Base-by-base conservation (phyloP, 1,140 invertebrate genomes). In the Popillia japonica region DNA sequence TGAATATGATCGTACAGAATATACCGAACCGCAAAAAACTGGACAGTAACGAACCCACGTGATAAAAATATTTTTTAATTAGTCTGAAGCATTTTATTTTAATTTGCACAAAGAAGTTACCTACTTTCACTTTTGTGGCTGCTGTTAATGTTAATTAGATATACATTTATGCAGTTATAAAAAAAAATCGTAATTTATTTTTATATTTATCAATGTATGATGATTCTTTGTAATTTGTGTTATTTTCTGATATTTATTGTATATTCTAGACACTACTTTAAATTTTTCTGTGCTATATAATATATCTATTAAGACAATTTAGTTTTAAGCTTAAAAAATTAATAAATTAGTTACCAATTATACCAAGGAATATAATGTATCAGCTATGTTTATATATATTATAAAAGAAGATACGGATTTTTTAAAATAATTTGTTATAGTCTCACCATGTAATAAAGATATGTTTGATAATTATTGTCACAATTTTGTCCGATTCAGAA, bases 1-100 rank as follows among this genome's bases (percentile, higher is more conserved):
- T 92, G 0, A 92, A 88, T 84, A 87, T 92, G 79, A 92, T 92
- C 79, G 91, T 92, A n/a, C 91, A 92, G 85, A 92, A 90, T 83
- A 91, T 92, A 77, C 81, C 84, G n/a, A 83, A 78, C 40, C 83
- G 83, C 40, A 82, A 83, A 75, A 64, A 76, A 17, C 80, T 80
- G 40, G 77, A 79, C 4, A 64, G 61, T 20, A 78, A 78, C 75
- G 80, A 82, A 76, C 78, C 80, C 59, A 79, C 80, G 44, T 78
- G 68, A 78, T 23, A 76, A 64, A 27, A 64, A 64, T 48, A n/a
- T 48, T 48, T 48, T 14, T 11, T 14, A 48, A 7, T 48, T 48
- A 48, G 17, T 48, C 17, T 10, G 8, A 10, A 2, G 0, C 17
- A 14, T 48, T 48, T 48, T 48, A 14, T 48, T 11, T 4, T 48